Evolutionary conservation across 2,113 vertebrate species (phyloP).

Genomic region (Thamnophis sirtalis): DNA sequence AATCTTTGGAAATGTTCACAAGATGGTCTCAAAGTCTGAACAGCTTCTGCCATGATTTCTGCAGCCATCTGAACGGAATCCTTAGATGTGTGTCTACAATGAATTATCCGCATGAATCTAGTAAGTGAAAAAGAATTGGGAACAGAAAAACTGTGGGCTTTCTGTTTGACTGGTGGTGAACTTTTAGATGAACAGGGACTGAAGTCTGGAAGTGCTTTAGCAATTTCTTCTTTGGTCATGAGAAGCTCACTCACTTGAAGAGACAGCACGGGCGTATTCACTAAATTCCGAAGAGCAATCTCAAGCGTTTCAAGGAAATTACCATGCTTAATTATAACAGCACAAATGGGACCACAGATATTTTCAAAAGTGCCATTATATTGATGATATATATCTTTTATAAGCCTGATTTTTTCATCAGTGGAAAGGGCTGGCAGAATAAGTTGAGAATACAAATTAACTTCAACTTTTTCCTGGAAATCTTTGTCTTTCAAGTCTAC

Average conservation of each 20-base stretch:
- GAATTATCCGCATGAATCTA: conserved; percentile 26
- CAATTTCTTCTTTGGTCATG: conserved; percentile 30
- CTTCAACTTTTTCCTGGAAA: conserved; percentile 4
- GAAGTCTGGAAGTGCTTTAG: background rate
- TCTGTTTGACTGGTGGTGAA: fast-evolving
- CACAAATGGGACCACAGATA: background rate
- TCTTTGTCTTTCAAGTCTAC: conserved; percentile 18
- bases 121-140: conserved; percentile 4
- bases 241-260: conserved; percentile 54
- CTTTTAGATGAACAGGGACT: background rate
- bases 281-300: conserved; percentile 39
- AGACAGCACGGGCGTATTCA: conserved; percentile 43
- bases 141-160: background rate
- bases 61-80: conserved; percentile 26
- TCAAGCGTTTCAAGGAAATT: conserved; percentile 39
- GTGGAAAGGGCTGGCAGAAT: background rate
- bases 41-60: conserved; percentile 46
- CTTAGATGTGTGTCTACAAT: conserved; percentile 21
- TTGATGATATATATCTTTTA: conserved; percentile 30
- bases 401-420: conserved; percentile 22
- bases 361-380: conserved; percentile 25
- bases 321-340: conserved; percentile 36
- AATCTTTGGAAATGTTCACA: conserved; percentile 47
- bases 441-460: conserved; percentile 21
- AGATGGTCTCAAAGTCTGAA: conserved; percentile 35